These are phyloP conservation scores for Oncopeltus fasciatus DNA, from an alignment of 1,140 invertebrate species.

Conservation along the genomic window DNA sequence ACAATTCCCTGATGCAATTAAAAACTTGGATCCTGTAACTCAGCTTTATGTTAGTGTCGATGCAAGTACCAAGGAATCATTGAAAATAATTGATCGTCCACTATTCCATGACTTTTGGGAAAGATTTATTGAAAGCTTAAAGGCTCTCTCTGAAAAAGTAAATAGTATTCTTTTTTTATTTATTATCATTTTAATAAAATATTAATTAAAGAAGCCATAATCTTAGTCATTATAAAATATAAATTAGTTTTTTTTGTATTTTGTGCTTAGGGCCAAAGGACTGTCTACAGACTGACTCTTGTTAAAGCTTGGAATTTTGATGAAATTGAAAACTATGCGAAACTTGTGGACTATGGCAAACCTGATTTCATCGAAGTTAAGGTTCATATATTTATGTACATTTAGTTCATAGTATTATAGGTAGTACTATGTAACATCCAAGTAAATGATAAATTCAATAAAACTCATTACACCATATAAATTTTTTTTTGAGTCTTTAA, in stretches of 20 bases:
- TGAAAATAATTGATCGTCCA: constrained; percentile 49
- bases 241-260: not conserved
- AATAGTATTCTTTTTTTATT: not conserved
- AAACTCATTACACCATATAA: too few species aligned
- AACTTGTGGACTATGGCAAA: constrained; percentile 39
- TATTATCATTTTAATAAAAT: not conserved
- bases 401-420: too few species aligned
- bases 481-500: too few species aligned
- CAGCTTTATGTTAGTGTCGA: constrained; percentile 52
- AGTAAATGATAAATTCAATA: too few species aligned
- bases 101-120: constrained; percentile 50
- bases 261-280: constrained; percentile 35
- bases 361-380: constrained; percentile 56
- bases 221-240: not conserved
- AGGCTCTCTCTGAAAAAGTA: constrained; percentile 36
- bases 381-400: constrained; percentile 26
- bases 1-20: constrained; percentile 29
- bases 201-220: not conserved
- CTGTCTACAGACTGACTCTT: constrained; percentile 47
- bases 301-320: constrained; percentile 48
- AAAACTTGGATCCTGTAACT: constrained; percentile 40
- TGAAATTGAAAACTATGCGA: constrained; percentile 44
- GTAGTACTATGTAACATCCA: too few species aligned
- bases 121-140: constrained; percentile 41
- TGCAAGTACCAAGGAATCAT: constrained; percentile 44